Base-by-base conservation (phyloP, 2,888 invertebrate genomes). In the Chrysotoxum bicinctum region DNA sequence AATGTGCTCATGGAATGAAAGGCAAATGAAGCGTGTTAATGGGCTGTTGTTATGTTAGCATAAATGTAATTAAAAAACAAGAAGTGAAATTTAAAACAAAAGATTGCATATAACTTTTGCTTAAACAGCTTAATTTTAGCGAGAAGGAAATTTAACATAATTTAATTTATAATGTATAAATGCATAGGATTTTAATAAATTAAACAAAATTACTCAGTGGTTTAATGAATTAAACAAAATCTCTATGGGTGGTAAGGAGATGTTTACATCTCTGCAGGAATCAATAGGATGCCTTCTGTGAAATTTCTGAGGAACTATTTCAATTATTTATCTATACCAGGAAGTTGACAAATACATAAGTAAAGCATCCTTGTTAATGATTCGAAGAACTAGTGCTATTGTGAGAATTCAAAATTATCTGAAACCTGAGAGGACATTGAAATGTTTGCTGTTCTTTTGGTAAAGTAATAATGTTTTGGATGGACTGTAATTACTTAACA, bases 51-150 rank as follows among this genome's bases (percentile, higher is more conserved):
- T 50, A 35, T 66, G 66, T 66, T 66, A 21, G 48, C 50, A 66
- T 66, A 35, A 66, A 48, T 66, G 66, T 66, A 66, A 66, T 66
- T 66, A 66, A 66, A 66, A 50, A 50, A 64, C 32, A 35, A 64
- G 21, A 66, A 50, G 21, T 50, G 21, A 35, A 50, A 35, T 21
- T 50, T 32, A 50, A 50, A 32, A 48, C 48, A 50, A 23, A 35
- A 35, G 19, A 50, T 45, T 45, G 32, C 30, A 30, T 50, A 50
- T 30, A 50, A 66, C 21, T 66, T 66, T 35, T 10, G 10, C 32
- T 50, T 64, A 45, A 64, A 64, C 45, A 30, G 62, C 62, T 62
- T 16, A 23, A 62, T 60, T 60, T 58, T 2, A 30, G n/a, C 1
- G n/a, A n/a, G n/a, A n/a, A n/a, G n/a, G n/a, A n/a, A n/a, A n/a